Base-by-base conservation (phyloP, 2,888 invertebrate genomes). In the Drosophila lutescens region DNA sequence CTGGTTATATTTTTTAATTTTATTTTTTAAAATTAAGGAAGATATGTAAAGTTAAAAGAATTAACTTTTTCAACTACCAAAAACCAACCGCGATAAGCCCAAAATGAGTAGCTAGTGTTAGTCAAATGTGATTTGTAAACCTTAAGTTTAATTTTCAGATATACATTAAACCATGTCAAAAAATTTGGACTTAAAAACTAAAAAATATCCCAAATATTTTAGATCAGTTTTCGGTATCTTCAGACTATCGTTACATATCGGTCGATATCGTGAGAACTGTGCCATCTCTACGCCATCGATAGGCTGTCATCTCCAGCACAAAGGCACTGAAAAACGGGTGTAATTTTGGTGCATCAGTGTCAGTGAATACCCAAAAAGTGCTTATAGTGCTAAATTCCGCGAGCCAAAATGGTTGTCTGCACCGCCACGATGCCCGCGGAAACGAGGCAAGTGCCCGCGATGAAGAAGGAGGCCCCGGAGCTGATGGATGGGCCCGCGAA, bases 401-500 rank as follows among this genome's bases (percentile, higher is more conserved):
- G 15, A 47, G 30, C 38, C 2, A 7, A 46, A 26, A 66, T 66
- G 66, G 66, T 66, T 46, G 46, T 66, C 17, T 47, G 56, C 38
- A 46, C 46, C 34, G 69, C 38, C 38, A 20, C 46, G 34, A 47
- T 55, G 57, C 40, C 46, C 10, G 32, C 34, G 46, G 69, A 68
- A 9, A 40, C 26, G 13, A 17, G 56, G n/a, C 68, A 46, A 15
- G 13, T 26, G 17, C 17, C 49, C 12, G 15, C 23, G n/a, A 32
- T 34, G 10, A 47, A 30, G 4, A 63, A 43, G 23, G 34, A 49
- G 12, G n/a, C 23, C n/a, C 32, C 34, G 17, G 20, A 10, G 15
- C 32, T 49, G 41, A 34, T 41, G n/a, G 49, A 63, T 49, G 41
- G 10, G 4, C 12, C 9, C 5, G 20, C 12, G 17, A 9, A 17